phyloP scores from a whole-genome alignment of 2,113 vertebrate species.

The Thamnophis sirtalis region DNA sequence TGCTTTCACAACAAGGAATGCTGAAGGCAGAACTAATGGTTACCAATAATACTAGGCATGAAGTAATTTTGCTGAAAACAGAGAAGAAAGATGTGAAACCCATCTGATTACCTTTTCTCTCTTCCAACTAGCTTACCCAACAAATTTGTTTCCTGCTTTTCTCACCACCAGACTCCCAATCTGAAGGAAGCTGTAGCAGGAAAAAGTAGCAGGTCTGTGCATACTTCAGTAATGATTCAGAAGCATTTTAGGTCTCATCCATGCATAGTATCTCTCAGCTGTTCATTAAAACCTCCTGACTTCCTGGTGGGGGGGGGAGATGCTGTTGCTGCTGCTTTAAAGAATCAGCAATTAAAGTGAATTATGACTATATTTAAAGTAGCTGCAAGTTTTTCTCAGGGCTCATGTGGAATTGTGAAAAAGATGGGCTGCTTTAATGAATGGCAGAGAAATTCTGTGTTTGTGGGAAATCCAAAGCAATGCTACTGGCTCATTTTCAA shows the following conservation, averaged over 20 bases:
- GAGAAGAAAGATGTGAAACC: background rate
- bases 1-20: conserved; percentile 26
- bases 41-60: background rate
- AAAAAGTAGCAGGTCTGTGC: background rate
- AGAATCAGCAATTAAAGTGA: background rate
- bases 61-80: background rate
- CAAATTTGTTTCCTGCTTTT: background rate
- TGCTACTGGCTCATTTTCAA: background rate
- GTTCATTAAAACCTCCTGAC: background rate
- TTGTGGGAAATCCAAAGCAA: background rate
- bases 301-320: background rate
- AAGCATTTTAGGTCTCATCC: background rate
- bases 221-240: background rate
- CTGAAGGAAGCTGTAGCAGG: background rate
- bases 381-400: background rate
- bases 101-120: background rate
- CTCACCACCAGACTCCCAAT: background rate
- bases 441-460: background rate
- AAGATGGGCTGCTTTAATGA: background rate
- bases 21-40: background rate
- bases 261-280: background rate
- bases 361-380: background rate
- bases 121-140: background rate
- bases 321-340: background rate
- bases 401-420: background rate